Conservation (phyloP, 2,888 invertebrate genomes). For the Leptura quadrifasciata region DNA sequence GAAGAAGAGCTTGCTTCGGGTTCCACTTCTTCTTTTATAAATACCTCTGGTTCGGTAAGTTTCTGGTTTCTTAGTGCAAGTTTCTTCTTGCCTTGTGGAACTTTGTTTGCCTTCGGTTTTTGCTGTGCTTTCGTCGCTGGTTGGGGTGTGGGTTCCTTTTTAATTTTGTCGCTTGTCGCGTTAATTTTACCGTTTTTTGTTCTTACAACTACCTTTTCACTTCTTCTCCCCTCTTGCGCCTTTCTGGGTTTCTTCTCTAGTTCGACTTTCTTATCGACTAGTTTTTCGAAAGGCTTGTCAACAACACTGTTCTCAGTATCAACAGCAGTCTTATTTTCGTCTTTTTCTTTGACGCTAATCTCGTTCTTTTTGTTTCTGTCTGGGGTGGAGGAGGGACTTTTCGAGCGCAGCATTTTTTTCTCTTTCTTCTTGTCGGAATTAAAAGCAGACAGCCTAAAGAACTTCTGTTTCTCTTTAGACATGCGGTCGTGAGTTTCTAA, state of each 20-base stretch:
- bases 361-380: conserved; percentile 31
- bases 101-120: conserved; percentile 60
- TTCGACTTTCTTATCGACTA: conserved; percentile 11
- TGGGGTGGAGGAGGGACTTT: conserved; percentile 6
- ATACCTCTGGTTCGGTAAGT: conserved; percentile 28
- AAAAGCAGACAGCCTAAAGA: conserved; percentile 88
- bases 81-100: conserved; percentile 4
- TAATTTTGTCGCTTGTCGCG: conserved; percentile 33
- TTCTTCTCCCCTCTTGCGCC: conserved; percentile 23
- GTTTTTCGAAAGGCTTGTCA: conserved; percentile 3
- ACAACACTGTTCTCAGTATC: neutral
- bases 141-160: conserved; percentile 34
- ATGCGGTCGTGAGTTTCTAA: conserved; percentile 83
- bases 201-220: conserved; percentile 37
- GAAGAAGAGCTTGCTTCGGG: conserved; percentile 51
- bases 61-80: conserved; percentile 14
- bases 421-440: conserved; percentile 81
- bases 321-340: neutral
- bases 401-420: conserved; percentile 40
- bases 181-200: conserved; percentile 42
- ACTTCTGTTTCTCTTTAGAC: conserved; percentile 92
- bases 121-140: conserved; percentile 23
- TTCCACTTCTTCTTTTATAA: conserved; percentile 44
- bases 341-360: conserved; percentile 4
- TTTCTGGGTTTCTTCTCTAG: conserved; percentile 15